These are phyloP conservation scores for Escarpia spicata DNA, from an alignment of 2,888 invertebrate genomes.

Conservation along the genomic window DNA sequence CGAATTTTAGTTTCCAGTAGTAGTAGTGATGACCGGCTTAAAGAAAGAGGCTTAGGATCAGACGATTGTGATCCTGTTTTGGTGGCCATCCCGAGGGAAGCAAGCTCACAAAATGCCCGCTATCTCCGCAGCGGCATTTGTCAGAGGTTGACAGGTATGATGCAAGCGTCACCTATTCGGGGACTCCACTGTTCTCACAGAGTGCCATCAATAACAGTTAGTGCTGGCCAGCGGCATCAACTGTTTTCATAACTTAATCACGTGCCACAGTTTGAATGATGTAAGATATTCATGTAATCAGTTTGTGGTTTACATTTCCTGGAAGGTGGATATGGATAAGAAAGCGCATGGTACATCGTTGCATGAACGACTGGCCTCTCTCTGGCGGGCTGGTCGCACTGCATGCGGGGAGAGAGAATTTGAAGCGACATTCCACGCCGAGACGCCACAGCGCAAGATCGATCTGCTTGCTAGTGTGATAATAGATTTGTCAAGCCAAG, in stretches of 20 bases:
- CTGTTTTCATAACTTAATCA: constrained; percentile 13
- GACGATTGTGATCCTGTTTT: not conserved
- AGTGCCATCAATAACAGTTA: not conserved
- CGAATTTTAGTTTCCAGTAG: not conserved
- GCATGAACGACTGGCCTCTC: not conserved
- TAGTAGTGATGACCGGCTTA: not conserved
- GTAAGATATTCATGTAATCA: not conserved
- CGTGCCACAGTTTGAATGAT: not conserved
- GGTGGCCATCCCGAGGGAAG: not conserved
- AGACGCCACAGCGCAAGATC: not conserved
- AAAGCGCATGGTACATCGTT: not conserved
- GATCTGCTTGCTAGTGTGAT: constrained; percentile 13
- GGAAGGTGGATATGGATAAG: not conserved
- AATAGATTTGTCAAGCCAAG: constrained; percentile 13
- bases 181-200: not conserved
- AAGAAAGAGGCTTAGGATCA: not conserved
- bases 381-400: not conserved
- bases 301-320: not conserved
- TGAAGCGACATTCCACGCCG: not conserved
- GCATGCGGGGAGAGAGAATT: not conserved
- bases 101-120: not conserved
- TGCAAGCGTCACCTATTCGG: not conserved
- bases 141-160: not conserved
- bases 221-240: not conserved
- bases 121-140: not conserved